phyloP scores from a whole-genome alignment of 2,113 vertebrate species.

The Athene noctua region DNA sequence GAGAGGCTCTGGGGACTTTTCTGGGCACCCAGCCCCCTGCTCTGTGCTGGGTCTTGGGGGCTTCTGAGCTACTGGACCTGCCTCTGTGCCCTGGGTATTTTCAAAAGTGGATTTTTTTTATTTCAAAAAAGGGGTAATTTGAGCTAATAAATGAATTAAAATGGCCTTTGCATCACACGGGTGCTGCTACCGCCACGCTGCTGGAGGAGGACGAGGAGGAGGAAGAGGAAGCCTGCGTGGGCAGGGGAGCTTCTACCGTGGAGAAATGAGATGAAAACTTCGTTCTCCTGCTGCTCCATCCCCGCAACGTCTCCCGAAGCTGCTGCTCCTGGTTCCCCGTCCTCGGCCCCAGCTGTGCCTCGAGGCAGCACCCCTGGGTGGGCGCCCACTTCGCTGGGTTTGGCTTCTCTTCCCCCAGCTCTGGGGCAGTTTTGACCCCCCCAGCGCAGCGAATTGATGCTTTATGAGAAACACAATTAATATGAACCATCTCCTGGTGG shows the following conservation, averaged over 20 bases:
- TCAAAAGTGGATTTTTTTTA: neutral
- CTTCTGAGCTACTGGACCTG: neutral
- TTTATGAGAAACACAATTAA: neutral
- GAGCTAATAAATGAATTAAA: neutral
- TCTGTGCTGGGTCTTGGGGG: neutral
- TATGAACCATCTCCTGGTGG: neutral
- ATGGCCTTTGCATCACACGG: neutral
- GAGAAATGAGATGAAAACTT: neutral
- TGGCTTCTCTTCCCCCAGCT: neutral
- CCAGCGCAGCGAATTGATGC: rapidly evolving
- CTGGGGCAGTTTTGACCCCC: neutral
- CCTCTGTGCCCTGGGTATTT: neutral
- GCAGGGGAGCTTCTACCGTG: neutral
- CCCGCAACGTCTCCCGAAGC: neutral
- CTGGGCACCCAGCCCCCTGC: neutral
- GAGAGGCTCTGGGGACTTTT: neutral
- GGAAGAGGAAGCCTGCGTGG: neutral
- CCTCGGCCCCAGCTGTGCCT: neutral
- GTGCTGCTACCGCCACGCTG: rapidly evolving
- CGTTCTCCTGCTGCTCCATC: neutral
- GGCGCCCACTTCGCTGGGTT: neutral
- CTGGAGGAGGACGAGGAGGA: neutral
- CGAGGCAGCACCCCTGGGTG: neutral
- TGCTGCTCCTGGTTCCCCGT: neutral
- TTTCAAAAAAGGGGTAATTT: neutral